Evolutionary conservation across 2,888 invertebrate species (phyloP).

Genomic region (Formica aserva): DNA sequence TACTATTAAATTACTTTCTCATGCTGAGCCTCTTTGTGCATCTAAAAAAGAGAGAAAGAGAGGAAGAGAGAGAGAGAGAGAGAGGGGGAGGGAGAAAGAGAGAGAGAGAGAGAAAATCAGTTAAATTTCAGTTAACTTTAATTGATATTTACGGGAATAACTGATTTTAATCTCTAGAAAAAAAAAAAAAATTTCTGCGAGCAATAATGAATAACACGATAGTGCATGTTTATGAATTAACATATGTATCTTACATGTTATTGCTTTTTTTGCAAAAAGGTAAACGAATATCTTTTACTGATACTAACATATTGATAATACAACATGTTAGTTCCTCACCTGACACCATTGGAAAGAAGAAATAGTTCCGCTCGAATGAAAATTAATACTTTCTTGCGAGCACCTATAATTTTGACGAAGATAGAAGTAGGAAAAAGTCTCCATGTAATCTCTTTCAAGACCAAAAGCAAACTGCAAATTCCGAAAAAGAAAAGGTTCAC

Average conservation of each 20-base stretch:
- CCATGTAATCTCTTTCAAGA: background rate
- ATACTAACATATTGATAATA: background rate
- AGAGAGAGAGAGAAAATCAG: background rate
- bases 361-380: background rate
- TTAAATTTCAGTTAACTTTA: conserved; percentile 28
- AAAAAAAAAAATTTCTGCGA: conserved; percentile 4
- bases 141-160: background rate
- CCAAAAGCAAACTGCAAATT: background rate
- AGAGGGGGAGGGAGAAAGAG: background rate
- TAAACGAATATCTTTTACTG: background rate
- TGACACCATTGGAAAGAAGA: conserved; percentile 2
- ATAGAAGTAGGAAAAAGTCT: background rate
- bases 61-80: background rate
- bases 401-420: conserved; percentile 26
- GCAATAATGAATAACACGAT: conserved; percentile 11
- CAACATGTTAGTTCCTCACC: background rate
- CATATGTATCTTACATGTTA: background rate
- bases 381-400: conserved; percentile 19
- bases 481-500: conserved; percentile 14
- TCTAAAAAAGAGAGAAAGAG: background rate
- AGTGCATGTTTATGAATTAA: background rate
- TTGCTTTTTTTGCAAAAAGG: background rate
- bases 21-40: conserved; percentile 3
- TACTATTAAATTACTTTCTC: conserved; percentile 41
- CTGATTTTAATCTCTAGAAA: conserved; percentile 4